Evolutionary conservation across 2,888 invertebrate genomes (phyloP), one percentile per base, ranked within the genome.

Genomic region (Hypercompe scribonia): DNA sequence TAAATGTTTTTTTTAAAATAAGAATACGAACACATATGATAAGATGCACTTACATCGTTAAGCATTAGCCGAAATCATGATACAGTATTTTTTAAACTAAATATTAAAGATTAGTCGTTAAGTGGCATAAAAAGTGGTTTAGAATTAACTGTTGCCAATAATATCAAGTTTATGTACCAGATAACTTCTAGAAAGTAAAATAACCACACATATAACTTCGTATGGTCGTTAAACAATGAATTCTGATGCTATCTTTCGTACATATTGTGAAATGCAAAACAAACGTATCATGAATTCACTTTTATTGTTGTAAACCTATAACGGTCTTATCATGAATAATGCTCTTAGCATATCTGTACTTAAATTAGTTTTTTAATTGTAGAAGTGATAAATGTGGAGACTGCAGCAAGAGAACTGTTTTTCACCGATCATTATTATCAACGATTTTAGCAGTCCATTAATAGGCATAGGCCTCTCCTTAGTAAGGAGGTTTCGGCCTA

Each of bases 111-210:
- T 58, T 58, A 58, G 5, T 58, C 31, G 18, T 61, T 31, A 18
- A 31, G 31, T 31, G 31, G 31, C 18, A 7, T 18, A 61, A 61
- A 31, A 61, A 42, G 21, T 67, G 24, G 50, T 31, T 46, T 24
- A 50, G 31, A 24, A 21, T 61, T 64, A 64, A 64, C 18, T 61
- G 61, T 15, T 34, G 34, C 7, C 15, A 70, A 33, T 70, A 64
- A 70, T 33, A 70, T 33, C 42, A 46, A 36, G 70, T 70, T 70
- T 70, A 70, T 70, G 42, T 42, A n/a, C 64, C 64, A 36, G 46
- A 46, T 63, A 50, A n/a, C 33, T 71, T 63, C 58, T 68, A 72
- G 67, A 72, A 75, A 72, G 70, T 72, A 70, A 72, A 63, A 67
- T 65, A 34, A 42, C 33, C 7, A 61, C 31, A 61, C 33, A 28